Conservation (phyloP, 2,113 vertebrate species). For the Alectura lathami region DNA sequence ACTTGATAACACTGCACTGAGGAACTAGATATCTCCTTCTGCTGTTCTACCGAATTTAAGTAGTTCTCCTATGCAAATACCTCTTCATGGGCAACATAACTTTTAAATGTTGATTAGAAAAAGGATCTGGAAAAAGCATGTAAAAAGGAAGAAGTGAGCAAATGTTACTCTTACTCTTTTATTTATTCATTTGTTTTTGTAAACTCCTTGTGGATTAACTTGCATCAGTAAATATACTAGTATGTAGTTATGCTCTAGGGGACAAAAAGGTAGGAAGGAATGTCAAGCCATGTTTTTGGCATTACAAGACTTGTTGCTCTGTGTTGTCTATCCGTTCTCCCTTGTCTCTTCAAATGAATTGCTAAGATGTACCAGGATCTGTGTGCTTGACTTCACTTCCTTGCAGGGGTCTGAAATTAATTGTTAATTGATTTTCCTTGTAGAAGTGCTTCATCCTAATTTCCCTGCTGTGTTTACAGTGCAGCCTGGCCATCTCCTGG, state of each 20-base stretch:
- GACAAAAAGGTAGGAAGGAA: not conserved
- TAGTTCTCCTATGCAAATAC: not conserved
- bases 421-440: not conserved
- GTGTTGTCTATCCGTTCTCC: not conserved
- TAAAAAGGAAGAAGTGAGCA: not conserved
- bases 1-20: too few relatives aligned
- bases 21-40: not conserved
- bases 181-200: not conserved
- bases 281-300: not conserved
- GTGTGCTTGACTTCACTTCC: not conserved
- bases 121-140: not conserved
- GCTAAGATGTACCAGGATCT: not conserved
- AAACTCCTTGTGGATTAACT: not conserved
- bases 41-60: not conserved
- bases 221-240: not conserved
- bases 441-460: not conserved
- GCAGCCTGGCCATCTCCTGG: not conserved
- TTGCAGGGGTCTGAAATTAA: not conserved
- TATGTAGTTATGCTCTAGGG: accelerated
- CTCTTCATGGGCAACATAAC: not conserved
- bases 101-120: not conserved
- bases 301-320: not conserved
- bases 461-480: not conserved
- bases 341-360: not conserved
- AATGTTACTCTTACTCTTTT: not conserved